Conservation (phyloP, 2,113 vertebrate genomes). For the Atlantisia rogersi region DNA sequence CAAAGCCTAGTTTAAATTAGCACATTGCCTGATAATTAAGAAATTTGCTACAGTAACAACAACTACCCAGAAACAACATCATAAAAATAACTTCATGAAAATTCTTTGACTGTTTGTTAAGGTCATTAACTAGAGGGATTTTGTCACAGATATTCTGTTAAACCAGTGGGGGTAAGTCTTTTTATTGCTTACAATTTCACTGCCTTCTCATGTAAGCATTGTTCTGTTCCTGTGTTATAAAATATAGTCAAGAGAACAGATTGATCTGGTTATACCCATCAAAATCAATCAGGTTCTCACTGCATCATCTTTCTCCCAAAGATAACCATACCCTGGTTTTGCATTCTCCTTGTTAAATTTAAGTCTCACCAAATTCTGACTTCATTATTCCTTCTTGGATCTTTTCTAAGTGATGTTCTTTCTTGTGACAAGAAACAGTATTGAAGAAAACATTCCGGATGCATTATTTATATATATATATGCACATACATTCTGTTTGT, state of each 20-base stretch:
- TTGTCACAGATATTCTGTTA: neutral
- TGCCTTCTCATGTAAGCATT: neutral
- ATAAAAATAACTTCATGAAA: neutral
- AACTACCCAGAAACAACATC: neutral
- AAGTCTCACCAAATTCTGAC: neutral
- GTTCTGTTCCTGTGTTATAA: neutral
- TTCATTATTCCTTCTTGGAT: neutral
- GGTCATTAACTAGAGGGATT: neutral
- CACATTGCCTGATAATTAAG: neutral
- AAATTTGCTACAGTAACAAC: neutral
- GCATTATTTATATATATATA: neutral
- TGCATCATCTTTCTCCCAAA: neutral
- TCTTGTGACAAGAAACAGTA: neutral
- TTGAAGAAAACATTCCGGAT: neutral
- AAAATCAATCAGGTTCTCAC: neutral
- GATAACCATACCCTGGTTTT: neutral
- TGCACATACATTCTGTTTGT: neutral
- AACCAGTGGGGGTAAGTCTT: neutral
- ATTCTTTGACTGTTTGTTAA: neutral
- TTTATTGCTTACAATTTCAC: neutral
- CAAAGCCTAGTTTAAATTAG: neutral
- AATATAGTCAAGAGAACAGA: neutral
- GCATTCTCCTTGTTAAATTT: neutral
- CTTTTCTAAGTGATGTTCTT: neutral
- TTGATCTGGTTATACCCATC: neutral